A percentile compares a stretch with the other conserved stretches of the same genome.
Conservation (phyloP, 2,888 invertebrate species). For the Epistrophe grossulariae region DNA sequence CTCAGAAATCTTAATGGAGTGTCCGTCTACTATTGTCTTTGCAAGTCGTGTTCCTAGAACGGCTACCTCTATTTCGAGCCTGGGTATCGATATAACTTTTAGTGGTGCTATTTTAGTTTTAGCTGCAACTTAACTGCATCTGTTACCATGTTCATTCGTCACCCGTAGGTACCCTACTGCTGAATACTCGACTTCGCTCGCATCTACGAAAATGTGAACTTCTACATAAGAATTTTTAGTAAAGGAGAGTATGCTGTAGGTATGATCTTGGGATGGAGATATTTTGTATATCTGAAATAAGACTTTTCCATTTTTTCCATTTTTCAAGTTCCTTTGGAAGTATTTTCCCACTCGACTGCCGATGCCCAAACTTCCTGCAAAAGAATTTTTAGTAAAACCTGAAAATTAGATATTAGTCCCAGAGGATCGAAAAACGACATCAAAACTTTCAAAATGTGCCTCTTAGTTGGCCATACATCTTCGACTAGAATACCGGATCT, state of each 20-base stretch:
- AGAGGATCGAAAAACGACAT: slow-evolving; percentile 39
- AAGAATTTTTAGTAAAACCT: slow-evolving; percentile 59
- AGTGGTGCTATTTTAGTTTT: slow-evolving; percentile 23
- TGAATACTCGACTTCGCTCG: slow-evolving; percentile 1
- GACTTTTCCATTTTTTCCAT: background rate
- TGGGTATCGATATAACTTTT: background rate
- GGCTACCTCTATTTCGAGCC: slow-evolving; percentile 20
- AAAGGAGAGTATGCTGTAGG: background rate
- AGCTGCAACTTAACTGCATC: background rate
- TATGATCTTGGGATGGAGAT: background rate
- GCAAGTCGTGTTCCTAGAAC: slow-evolving; percentile 5
- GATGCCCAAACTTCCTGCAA: slow-evolving; percentile 30
- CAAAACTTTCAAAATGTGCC: slow-evolving; percentile 15
- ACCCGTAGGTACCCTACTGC: slow-evolving; percentile 13
- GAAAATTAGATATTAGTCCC: slow-evolving; percentile 42
- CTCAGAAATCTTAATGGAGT: background rate
- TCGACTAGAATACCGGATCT: background rate
- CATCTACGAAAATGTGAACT: slow-evolving; percentile 27
- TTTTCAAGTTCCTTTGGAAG: slow-evolving; percentile 12
- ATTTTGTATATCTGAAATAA: slow-evolving; percentile 2
- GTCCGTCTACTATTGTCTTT: background rate
- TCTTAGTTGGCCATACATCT: slow-evolving; percentile 36
- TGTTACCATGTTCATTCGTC: background rate
- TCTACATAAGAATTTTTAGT: background rate
- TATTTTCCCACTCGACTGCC: slow-evolving; percentile 27